Evolutionary conservation across 1,140 invertebrate genomes (phyloP).

Genomic region (Drosophila grimshawi): DNA sequence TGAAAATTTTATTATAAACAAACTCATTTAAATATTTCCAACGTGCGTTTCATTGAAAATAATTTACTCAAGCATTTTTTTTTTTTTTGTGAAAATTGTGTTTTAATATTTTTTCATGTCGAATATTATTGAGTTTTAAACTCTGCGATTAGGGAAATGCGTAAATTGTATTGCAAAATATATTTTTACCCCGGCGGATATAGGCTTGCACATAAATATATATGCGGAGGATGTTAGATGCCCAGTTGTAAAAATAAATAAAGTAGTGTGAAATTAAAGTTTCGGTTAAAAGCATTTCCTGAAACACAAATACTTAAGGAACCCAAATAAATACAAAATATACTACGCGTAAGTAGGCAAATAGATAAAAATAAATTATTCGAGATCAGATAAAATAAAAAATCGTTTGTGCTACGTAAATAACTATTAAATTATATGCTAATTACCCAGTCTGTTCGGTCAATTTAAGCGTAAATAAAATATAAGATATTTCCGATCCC

Average conservation of each 20-base stretch:
- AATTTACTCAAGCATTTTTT: slow-evolving; percentile 64
- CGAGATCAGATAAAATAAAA: background rate
- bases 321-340: background rate
- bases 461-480: no score
- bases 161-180: slow-evolving; percentile 55
- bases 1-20: slow-evolving; percentile 84
- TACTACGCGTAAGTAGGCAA: background rate
- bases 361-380: slow-evolving; percentile 1
- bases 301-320: background rate
- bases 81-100: slow-evolving; percentile 44
- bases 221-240: slow-evolving; percentile 48
- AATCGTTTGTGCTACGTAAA: background rate
- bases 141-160: slow-evolving; percentile 53
- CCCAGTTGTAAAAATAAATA: slow-evolving; percentile 65
- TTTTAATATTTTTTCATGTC: slow-evolving; percentile 49
- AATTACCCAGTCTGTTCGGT: no score
- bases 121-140: slow-evolving; percentile 28
- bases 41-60: slow-evolving; percentile 74
- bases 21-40: slow-evolving; percentile 80
- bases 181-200: slow-evolving; percentile 62
- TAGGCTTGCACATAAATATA: slow-evolving; percentile 22
- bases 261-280: slow-evolving; percentile 29
- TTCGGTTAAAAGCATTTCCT: background rate
- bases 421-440: background rate
- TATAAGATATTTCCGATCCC: no score